These are phyloP conservation scores for Turnix velox DNA, from an alignment of 2,113 vertebrate genomes.

Conservation along the genomic window DNA sequence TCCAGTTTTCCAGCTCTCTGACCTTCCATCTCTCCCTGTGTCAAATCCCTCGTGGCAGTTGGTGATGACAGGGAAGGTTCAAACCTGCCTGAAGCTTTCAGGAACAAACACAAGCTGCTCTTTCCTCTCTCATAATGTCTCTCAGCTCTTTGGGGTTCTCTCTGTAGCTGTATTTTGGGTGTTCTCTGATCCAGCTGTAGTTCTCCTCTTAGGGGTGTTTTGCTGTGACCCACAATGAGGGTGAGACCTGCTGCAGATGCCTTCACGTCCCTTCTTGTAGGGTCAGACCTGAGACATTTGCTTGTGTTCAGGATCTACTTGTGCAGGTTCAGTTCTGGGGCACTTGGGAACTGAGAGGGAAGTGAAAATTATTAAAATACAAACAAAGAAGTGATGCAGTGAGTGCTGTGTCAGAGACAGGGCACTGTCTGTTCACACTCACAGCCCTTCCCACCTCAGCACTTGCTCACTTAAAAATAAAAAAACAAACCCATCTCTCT, in stretches of 20 bases:
- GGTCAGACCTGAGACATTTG: too few species aligned
- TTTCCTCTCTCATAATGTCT: neutral
- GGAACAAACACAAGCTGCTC: neutral
- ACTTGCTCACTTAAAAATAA: neutral
- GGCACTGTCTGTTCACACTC: neutral
- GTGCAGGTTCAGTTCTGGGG: neutral
- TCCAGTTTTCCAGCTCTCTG: neutral
- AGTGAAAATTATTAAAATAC: neutral
- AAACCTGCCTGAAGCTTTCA: accelerated
- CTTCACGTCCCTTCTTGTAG: too few species aligned
- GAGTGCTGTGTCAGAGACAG: neutral
- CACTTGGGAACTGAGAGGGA: neutral
- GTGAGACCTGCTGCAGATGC: too few species aligned
- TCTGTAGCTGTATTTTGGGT: neutral
- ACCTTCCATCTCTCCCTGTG: neutral
- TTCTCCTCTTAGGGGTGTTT: neutral
- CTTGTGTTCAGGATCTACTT: too few species aligned
- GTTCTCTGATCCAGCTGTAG: neutral
- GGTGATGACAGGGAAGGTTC: neutral
- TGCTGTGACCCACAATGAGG: neutral
- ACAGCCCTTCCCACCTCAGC: neutral
- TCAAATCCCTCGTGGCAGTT: neutral
- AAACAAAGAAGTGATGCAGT: neutral
- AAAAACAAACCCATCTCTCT: too few species aligned
- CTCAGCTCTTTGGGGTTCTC: neutral